phyloP scores from a whole-genome alignment of 2,797 vertebrate genomes.

The Enteromius mattozi region DNA sequence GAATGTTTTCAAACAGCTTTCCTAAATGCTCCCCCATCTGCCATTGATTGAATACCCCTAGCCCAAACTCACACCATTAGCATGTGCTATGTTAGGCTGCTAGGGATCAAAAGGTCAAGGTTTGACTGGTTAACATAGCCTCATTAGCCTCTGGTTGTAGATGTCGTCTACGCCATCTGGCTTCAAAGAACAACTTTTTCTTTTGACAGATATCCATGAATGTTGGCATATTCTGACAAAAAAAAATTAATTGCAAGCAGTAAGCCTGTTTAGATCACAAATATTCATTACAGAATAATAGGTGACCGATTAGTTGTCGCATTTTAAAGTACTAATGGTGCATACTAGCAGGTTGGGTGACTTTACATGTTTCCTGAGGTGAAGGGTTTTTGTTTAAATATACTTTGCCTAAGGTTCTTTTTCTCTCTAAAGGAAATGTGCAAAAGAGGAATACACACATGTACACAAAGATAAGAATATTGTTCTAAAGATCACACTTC shows the following conservation, averaged over 20 bases:
- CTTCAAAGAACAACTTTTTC: constrained; percentile 1
- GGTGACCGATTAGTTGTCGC: background rate
- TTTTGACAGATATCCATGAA: background rate
- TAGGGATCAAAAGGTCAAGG: constrained; percentile 27
- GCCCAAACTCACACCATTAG: background rate
- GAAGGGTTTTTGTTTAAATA: constrained; percentile 17
- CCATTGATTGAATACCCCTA: background rate
- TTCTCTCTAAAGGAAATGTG: background rate
- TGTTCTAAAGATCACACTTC: background rate
- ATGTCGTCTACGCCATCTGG: constrained; percentile 18
- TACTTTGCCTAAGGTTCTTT: background rate
- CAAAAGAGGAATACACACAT: background rate
- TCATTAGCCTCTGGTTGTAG: constrained; percentile 22
- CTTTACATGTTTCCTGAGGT: background rate
- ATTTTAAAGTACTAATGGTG: background rate
- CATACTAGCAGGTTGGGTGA: background rate
- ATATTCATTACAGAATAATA: background rate
- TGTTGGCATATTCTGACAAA: background rate
- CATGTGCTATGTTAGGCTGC: constrained; percentile 13
- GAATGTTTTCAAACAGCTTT: constrained; percentile 11
- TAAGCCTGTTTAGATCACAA: background rate
- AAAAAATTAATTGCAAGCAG: background rate
- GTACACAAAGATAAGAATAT: constrained; percentile 3
- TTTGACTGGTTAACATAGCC: constrained; percentile 31
- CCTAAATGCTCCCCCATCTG: constrained; percentile 1